phyloP scores from a whole-genome alignment of 2,888 invertebrate genomes.

The Auanema freiburgensis region DNA sequence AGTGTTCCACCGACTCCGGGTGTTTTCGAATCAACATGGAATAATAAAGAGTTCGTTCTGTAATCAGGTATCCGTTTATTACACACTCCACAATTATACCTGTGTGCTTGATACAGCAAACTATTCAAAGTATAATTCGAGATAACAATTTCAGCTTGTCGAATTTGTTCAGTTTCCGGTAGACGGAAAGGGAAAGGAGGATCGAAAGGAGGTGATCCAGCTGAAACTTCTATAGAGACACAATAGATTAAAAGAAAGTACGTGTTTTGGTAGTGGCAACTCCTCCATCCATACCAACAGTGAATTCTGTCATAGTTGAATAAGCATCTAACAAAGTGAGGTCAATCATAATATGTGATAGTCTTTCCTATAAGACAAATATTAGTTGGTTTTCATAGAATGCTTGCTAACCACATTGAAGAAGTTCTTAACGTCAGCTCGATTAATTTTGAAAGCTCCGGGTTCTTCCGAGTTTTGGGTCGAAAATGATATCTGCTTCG shows the following conservation, averaged over 20 bases:
- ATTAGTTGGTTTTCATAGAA: neutral
- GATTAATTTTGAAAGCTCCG: constrained; percentile 15
- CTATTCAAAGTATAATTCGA: constrained; percentile 45
- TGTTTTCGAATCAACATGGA: constrained; percentile 48
- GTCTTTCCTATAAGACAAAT: constrained; percentile 28
- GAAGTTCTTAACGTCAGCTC: constrained; percentile 38
- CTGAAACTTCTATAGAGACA: constrained; percentile 25
- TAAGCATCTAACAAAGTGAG: constrained; percentile 45
- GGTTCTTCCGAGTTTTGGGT: constrained; percentile 2
- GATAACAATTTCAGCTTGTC: constrained; percentile 43
- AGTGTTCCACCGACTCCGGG: constrained; percentile 43
- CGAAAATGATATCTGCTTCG: constrained; percentile 12
- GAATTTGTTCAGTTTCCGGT: constrained; percentile 34
- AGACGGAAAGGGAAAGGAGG: constrained; percentile 47
- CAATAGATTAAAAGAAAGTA: constrained; percentile 14
- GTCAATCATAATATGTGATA: constrained; percentile 45
- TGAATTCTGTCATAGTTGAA: constrained; percentile 39
- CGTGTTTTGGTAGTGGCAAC: constrained; percentile 40
- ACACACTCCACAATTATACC: constrained; percentile 19
- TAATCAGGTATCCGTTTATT: constrained; percentile 27
- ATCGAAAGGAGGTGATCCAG: constrained; percentile 37
- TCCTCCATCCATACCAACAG: constrained; percentile 45
- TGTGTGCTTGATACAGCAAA: constrained; percentile 45
- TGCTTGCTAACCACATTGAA: constrained; percentile 37
- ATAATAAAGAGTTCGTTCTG: constrained; percentile 50